Evolutionary conservation across 1,140 invertebrate genomes (phyloP).

Genomic region (Nephotettix cincticeps): DNA sequence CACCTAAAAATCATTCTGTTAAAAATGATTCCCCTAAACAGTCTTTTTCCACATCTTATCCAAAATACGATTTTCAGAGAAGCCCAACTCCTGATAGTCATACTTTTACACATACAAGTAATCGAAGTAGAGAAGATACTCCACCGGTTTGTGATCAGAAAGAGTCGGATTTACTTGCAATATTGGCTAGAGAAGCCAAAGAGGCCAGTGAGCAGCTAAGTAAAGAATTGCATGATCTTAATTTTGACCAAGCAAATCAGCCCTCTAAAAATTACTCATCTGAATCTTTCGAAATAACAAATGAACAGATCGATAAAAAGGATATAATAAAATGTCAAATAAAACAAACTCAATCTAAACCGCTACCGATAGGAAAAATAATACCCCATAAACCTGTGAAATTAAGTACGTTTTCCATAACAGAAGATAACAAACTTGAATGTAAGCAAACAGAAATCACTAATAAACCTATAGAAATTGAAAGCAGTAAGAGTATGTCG

Average conservation of each 20-base stretch:
- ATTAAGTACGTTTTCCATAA: constrained; percentile 20
- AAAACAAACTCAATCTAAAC: not conserved
- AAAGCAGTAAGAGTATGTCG: constrained; percentile 32
- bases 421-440: constrained; percentile 23
- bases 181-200: constrained; percentile 34
- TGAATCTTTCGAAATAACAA: too few relatives aligned
- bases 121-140: not conserved
- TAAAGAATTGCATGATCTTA: constrained; percentile 33
- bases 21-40: not conserved
- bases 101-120: not conserved
- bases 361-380: constrained; percentile 22
- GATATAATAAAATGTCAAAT: too few relatives aligned
- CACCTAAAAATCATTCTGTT: not conserved
- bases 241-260: not conserved
- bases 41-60: not conserved
- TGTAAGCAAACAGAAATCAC: not conserved
- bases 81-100: not conserved
- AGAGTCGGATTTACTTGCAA: constrained; percentile 30
- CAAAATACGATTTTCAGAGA: not conserved
- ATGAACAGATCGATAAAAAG: too few relatives aligned
- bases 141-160: constrained; percentile 23
- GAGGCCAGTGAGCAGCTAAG: constrained; percentile 35
- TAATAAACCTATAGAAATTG: not conserved
- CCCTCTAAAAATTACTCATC: too few relatives aligned
- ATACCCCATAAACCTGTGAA: constrained; percentile 28